Conservation (phyloP, 1,140 invertebrate species). For the Oscheius sp. region DNA sequence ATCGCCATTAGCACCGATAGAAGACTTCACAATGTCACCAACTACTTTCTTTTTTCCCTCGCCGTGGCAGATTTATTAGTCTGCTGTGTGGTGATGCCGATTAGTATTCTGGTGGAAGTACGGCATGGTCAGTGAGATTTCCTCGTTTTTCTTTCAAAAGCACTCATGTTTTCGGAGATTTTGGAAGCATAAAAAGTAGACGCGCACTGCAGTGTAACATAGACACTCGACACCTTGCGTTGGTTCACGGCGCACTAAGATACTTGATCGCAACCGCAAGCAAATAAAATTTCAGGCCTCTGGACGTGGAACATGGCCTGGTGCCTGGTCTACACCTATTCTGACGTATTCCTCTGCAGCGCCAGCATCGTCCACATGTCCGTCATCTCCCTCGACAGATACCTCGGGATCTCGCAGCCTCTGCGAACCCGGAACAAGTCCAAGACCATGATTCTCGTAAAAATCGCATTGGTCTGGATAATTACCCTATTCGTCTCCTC, state of each 20-base stretch:
- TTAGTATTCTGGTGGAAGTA: constrained; percentile 56
- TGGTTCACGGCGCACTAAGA: not conserved
- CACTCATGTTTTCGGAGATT: not conserved
- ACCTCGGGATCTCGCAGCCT: constrained; percentile 84
- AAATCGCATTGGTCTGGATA: constrained; percentile 80
- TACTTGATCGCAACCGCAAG: constrained; percentile 1
- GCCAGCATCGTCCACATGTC: constrained; percentile 95
- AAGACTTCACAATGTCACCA: constrained; percentile 63
- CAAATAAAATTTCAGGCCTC: constrained; percentile 70
- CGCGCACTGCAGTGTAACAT: not conserved
- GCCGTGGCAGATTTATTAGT: constrained; percentile 64
- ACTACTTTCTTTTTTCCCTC: constrained; percentile 64
- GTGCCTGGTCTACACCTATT: constrained; percentile 89
- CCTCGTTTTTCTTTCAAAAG: not conserved
- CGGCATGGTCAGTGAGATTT: constrained; percentile 44
- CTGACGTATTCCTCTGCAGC: constrained; percentile 88
- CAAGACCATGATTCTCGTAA: constrained; percentile 74
- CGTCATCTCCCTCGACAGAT: constrained; percentile 82
- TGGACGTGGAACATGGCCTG: constrained; percentile 82
- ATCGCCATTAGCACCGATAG: constrained; percentile 61
- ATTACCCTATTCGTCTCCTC: constrained; percentile 80
- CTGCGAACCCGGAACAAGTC: constrained; percentile 75
- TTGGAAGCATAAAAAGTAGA: not conserved
- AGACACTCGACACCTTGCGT: constrained; percentile 6
- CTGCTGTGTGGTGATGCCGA: constrained; percentile 55